Percentiles rank a stretch among this genome's conserved stretches.
Evolutionary conservation across 2,113 vertebrate species (phyloP).

Genomic region (Psittacara wagleri): DNA sequence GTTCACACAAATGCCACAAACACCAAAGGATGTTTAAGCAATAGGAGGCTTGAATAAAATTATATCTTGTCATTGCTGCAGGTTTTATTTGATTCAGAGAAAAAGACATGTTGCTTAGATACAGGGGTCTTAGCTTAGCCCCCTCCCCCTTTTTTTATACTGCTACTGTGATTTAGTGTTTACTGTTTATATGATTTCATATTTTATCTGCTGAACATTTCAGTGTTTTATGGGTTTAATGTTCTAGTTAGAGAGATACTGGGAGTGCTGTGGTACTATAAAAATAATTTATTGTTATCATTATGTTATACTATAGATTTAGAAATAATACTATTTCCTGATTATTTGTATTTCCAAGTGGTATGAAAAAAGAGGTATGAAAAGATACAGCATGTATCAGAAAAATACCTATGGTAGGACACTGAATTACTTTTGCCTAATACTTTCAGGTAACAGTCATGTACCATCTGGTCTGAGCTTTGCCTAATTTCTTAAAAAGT

Average conservation of each 20-base stretch:
- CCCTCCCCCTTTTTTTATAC: neutral
- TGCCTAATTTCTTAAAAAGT: neutral
- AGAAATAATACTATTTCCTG: neutral
- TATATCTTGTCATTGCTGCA: neutral
- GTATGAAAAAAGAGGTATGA: neutral
- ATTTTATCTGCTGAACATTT: neutral
- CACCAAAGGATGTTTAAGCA: neutral
- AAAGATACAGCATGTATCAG: neutral
- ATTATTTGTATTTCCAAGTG: neutral
- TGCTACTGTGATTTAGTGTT: neutral
- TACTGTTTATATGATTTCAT: neutral
- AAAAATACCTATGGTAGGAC: neutral
- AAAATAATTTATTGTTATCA: conserved; percentile 4
- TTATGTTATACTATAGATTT: neutral
- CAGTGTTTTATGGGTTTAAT: neutral
- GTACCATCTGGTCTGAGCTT: neutral
- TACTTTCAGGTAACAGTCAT: fast-evolving
- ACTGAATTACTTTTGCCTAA: neutral
- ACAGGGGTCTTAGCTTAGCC: neutral
- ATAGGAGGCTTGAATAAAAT: neutral
- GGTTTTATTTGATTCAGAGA: neutral
- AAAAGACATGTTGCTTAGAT: neutral
- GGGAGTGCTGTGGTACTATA: neutral
- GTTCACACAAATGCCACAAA: neutral
- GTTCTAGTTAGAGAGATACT: neutral